Evolutionary conservation across 2,113 vertebrate species (phyloP).

Genomic region (Furnarius figulus): DNA sequence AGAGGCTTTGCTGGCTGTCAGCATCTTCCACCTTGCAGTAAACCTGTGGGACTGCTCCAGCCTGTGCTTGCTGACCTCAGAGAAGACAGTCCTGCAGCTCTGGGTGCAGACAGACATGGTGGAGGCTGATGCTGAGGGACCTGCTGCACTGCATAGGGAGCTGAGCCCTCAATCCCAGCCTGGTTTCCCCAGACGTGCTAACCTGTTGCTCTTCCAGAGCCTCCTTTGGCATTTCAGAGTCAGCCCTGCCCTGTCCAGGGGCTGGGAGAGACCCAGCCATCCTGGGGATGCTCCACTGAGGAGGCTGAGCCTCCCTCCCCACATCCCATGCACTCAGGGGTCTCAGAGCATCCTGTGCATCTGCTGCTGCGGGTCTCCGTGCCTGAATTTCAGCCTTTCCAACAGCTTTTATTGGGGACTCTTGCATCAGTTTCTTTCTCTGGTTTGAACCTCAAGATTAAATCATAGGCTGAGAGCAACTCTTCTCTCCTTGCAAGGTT

Average conservation of each 20-base stretch:
- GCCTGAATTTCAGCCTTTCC: not conserved
- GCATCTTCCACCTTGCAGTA: not conserved
- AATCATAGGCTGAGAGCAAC: not conserved
- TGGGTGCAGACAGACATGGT: not conserved
- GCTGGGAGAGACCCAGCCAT: not conserved
- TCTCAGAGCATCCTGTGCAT: not conserved
- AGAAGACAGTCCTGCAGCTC: not conserved
- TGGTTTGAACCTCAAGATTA: not conserved
- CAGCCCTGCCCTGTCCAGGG: not conserved
- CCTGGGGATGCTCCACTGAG: not conserved
- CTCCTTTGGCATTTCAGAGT: not conserved
- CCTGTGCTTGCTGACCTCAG: not conserved
- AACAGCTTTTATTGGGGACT: not conserved
- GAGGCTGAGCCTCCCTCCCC: not conserved
- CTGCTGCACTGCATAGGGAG: not conserved
- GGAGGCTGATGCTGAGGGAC: not conserved
- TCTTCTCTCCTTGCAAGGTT: not conserved
- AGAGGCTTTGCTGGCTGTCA: not conserved
- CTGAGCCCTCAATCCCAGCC: not conserved
- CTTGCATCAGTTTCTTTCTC: not conserved
- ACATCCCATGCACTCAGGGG: rapidly evolving
- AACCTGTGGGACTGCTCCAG: not conserved
- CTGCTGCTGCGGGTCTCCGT: not conserved
- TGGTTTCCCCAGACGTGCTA: not conserved
- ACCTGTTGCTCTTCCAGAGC: not conserved